Percentiles rank a stretch among this genome's conserved stretches.
These are phyloP conservation scores for Drosophila paranaensis DNA, from an alignment of 2,888 invertebrate species.

Conservation along the genomic window DNA sequence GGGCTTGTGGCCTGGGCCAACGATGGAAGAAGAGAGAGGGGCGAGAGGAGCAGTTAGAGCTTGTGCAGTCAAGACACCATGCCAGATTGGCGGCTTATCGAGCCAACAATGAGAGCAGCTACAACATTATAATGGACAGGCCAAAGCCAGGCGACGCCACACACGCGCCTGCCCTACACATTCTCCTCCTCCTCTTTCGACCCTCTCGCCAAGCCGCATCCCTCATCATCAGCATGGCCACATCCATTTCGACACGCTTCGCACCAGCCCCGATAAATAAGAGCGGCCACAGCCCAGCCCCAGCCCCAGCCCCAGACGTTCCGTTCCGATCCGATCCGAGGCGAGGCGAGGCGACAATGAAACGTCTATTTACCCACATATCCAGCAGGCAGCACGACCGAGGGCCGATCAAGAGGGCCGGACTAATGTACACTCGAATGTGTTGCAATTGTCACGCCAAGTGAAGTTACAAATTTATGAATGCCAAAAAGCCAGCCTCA, in stretches of 20 bases:
- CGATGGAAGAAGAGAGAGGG: not conserved
- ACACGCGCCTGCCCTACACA: slow-evolving; percentile 62
- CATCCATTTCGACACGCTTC: slow-evolving; percentile 72
- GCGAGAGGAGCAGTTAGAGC: slow-evolving; percentile 2
- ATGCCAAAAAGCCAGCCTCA: slow-evolving; percentile 78
- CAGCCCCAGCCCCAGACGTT: not conserved
- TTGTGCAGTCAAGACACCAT: slow-evolving; percentile 44
- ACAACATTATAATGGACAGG: slow-evolving; percentile 82
- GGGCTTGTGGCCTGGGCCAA: slow-evolving; percentile 61
- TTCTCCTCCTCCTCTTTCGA: not conserved
- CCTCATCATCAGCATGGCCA: slow-evolving; percentile 12
- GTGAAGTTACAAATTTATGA: slow-evolving; percentile 84
- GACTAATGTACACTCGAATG: slow-evolving; percentile 81
- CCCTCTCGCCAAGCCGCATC: slow-evolving; percentile 2
- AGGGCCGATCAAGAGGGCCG: slow-evolving; percentile 64
- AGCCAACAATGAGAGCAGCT: slow-evolving; percentile 79
- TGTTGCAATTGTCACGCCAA: slow-evolving; percentile 84
- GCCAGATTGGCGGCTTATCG: slow-evolving; percentile 70
- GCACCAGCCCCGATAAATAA: slow-evolving; percentile 75
- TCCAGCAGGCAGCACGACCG: slow-evolving; percentile 42
- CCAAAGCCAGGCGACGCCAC: slow-evolving; percentile 65
- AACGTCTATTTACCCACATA: slow-evolving; percentile 75
- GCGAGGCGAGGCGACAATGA: slow-evolving; percentile 71
- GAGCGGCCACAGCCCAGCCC: slow-evolving; percentile 52
- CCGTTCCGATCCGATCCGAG: slow-evolving; percentile 6